Base-by-base conservation (phyloP, 2,888 invertebrate species). In the Zaprionus lineosus region DNA sequence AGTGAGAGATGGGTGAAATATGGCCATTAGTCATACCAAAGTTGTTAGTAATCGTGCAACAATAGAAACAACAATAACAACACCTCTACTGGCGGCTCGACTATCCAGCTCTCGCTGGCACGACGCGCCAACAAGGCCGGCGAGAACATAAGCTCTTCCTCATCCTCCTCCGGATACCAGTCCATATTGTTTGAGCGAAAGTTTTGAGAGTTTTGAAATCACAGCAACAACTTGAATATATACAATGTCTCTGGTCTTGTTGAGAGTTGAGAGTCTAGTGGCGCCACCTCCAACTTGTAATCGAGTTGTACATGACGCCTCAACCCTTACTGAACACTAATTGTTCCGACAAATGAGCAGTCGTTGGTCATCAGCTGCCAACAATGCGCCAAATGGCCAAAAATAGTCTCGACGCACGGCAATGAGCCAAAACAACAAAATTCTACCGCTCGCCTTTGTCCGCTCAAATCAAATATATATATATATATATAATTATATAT, bases 71-170 rank as follows among this genome's bases (percentile, higher is more conserved):
- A n/a, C n/a, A n/a, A n/a, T n/a, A n/a, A n/a, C n/a, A 47, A 14
- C 19, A 96, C 96, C 96, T 96, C 96, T 60, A 94, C 93, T 43
- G 96, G 96, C 89, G 96, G 96, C 73, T 95, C 94, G 85, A 95
- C 94, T 81, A 96, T 96, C 96, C 96, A 96, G 89, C 96, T 96
- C 89, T 96, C 96, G 12, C 95, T 95, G 41, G 96, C 96, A 74
- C 96, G 92, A 71, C 96, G 92, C 60, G 96, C 96, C 91, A 96
- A 92, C 68, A 96, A 92, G 60, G 96, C 96, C 69, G 96, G 96
- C 84, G 96, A 96, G 91, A 94, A 96, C 92, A 95, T 92, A 79
- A 96, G 92, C 81, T 95, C 95, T 89, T 95, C 96, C 84, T 96
- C 96, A 88, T 96, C 96, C 77, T 95, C 95, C 65, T 94, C 94